Base-by-base conservation (phyloP, 2,888 invertebrate species). In the Oligia strigilis region DNA sequence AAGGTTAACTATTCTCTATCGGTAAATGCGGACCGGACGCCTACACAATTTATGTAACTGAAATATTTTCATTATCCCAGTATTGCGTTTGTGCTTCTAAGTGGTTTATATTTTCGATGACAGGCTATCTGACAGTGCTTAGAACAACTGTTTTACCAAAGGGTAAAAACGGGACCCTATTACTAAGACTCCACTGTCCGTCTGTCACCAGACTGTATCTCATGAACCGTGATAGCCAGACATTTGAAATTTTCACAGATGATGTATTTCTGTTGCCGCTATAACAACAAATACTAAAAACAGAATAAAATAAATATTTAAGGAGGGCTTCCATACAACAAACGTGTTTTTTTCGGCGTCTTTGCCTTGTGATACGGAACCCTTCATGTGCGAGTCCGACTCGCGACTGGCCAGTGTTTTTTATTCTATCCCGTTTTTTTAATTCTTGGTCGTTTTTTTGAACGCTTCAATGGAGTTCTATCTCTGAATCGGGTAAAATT, bases 31-130 rank as follows among this genome's bases (percentile, higher is more conserved):
- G 19, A 62, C 46, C 55, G n/a, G 19, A 62, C 46, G 72, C 13
- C n/a, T 13, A 60, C 58, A 60, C 52, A 72, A 71, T 78, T 75
- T 67, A 69, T 76, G 49, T 72, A 58, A 87, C 64, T 81, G 64
- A 62, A 80, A 77, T 75, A 81, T 77, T 76, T 83, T 79, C 49
- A 79, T 46, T 46, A 62, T 40, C 17, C 40, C 13, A 60, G 17
- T 69, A 23, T 70, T 66, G 46, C n/a, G 40, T 29, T 58, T 23
- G 3, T 29, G 40, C 17, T 75, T 72, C 66, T 23, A 52, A 8
- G 9, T 9, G 5, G 29, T 55, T 80, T 60, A 23, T 43, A 36
- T 36, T 73, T 83, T 73, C 52, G 14, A 60, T 64, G 17, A 60
- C 40, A 62, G 29, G 36, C 13, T 58, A 52, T 55, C n/a, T 64